Evolutionary conservation across 2,797 vertebrate genomes (phyloP), one percentile per base, ranked within the genome.

Genomic region (Glossophaga mutica): DNA sequence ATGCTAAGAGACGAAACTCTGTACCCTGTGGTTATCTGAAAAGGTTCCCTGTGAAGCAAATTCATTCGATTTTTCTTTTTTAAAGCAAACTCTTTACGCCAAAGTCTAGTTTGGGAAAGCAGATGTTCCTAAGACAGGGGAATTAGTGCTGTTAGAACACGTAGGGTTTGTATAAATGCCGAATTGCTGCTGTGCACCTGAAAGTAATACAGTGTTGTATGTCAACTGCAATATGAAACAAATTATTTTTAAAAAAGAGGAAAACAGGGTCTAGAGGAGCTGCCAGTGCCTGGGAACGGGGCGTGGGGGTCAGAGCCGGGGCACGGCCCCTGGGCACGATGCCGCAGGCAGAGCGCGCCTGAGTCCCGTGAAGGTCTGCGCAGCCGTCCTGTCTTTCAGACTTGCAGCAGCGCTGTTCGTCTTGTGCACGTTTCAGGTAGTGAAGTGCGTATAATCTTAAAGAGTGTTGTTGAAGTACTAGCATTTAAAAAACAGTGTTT

Each of bases 401-500:
- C 77, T 83, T 67, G 65, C 16, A 22, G 55, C 8, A 9, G 9
- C 44, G 3, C 26, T 44, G 10, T 15, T 71, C 68, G 34, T 85
- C 26, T 9, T 89, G 3, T 14, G 44, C 50, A 82, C 46, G 6
- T 86, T 78, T 55, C 37, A 89, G 50, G 4, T 39, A 22, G 76
- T 59, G 52, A 73, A 78, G 59, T 22, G 24, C 55, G 0, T 32
- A 1, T 67, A 15, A 46, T 84, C 55, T 84, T 65, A 44, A 70
- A 74, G 52, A 87, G 10, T 44, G 52, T 71, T 39, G 81, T 44
- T 85, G 37, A 34, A 77, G n/a, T 42, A 10, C 37, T 48, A 77
- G 29, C 39, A 21, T 87, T 87, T 34, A 73, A 87, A 85, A 93
- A 90, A 44, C 4, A 44, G 22, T 48, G 8, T 93, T 87, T 29